phyloP scores from a whole-genome alignment of 2,888 invertebrate genomes.

The Lasioglossum figueresi region DNA sequence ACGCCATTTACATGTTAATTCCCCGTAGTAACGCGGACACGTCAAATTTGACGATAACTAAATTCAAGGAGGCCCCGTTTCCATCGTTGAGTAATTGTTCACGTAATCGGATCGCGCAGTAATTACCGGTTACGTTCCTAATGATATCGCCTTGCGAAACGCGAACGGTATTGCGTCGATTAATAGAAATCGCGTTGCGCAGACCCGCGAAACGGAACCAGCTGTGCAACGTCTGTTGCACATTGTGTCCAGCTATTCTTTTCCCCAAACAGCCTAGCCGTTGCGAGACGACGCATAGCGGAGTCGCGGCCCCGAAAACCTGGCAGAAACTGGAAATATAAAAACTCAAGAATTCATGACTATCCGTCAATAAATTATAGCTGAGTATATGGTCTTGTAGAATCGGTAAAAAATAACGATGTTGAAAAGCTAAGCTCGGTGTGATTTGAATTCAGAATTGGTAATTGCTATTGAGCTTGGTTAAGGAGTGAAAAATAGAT shows the following conservation, averaged over 20 bases:
- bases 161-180: not conserved
- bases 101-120: slow-evolving; percentile 6
- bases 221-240: slow-evolving; percentile 13
- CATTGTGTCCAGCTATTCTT: not conserved
- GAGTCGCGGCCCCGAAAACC: too few relatives aligned
- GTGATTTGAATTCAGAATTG: not conserved
- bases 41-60: slow-evolving; percentile 52
- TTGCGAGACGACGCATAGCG: not conserved
- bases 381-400: too few relatives aligned
- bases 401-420: too few relatives aligned
- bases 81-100: slow-evolving; percentile 16
- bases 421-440: not conserved
- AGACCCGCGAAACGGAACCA: not conserved
- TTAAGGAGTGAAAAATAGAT: too few relatives aligned
- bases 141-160: not conserved
- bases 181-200: not conserved
- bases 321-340: too few relatives aligned
- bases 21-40: slow-evolving; percentile 45
- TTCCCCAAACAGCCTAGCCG: not conserved
- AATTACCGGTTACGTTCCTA: slow-evolving; percentile 15
- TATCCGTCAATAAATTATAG: too few relatives aligned
- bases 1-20: slow-evolving; percentile 71
- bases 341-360: too few relatives aligned
- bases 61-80: not conserved
- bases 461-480: not conserved